Conservation (phyloP, 2,113 vertebrate genomes). For the Coryphaenoides rupestris region DNA sequence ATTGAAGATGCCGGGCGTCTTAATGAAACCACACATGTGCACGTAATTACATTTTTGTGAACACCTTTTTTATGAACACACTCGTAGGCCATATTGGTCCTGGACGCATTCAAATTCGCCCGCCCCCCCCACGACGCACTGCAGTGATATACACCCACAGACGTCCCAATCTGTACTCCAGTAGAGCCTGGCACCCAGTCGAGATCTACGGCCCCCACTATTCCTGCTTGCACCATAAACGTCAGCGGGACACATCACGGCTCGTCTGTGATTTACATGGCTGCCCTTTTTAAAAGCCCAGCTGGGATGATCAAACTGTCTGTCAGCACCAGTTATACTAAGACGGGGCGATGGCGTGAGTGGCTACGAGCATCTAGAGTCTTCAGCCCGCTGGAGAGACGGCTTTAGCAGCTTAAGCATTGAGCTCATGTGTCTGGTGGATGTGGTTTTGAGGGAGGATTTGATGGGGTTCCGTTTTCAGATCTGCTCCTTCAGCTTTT, state of each 20-base stretch:
- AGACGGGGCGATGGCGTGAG: conserved; percentile 10
- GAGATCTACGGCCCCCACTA: conserved; percentile 3
- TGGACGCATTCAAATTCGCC: background rate
- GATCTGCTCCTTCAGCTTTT: too few relatives aligned
- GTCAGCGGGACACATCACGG: conserved; percentile 54
- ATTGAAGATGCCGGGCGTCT: too few relatives aligned
- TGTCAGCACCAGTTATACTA: conserved; percentile 33
- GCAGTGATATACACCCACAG: background rate
- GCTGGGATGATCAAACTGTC: conserved; percentile 44
- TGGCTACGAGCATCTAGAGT: conserved; percentile 2
- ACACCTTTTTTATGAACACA: too few relatives aligned
- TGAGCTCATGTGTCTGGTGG: background rate
- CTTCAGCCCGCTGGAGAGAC: conserved; percentile 12
- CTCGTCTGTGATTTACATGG: conserved; percentile 48
- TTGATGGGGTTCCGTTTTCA: too few relatives aligned
- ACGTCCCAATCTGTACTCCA: conserved; percentile 27
- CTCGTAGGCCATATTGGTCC: too few relatives aligned
- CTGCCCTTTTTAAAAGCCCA: conserved; percentile 58
- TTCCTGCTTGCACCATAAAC: conserved; percentile 49
- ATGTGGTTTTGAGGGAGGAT: too few relatives aligned
- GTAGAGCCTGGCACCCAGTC: conserved; percentile 21
- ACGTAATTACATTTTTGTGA: too few relatives aligned
- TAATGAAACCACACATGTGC: too few relatives aligned
- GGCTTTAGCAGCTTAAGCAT: conserved; percentile 23
- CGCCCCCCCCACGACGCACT: background rate